phyloP scores from a whole-genome alignment of 2,797 vertebrate species.

The Meriones psammophilus region DNA sequence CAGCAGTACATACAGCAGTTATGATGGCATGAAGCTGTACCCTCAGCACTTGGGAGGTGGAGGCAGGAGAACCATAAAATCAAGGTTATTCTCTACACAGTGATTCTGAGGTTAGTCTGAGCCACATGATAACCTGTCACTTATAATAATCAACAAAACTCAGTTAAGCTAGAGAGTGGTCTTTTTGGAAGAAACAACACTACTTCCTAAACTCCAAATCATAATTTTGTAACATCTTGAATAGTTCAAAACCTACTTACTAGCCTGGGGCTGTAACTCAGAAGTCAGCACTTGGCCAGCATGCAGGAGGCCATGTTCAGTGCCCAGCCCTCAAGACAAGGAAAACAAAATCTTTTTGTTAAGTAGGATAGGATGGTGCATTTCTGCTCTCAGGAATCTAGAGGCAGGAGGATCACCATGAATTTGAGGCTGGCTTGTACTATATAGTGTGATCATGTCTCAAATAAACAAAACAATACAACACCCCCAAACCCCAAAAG shows the following conservation, averaged over 20 bases:
- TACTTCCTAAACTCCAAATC: neutral
- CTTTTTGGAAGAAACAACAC: neutral
- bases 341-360: neutral
- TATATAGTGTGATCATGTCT: neutral
- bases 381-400: neutral
- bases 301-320: neutral
- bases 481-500: neutral
- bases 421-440: neutral
- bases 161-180: neutral
- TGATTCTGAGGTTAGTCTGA: neutral
- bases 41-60: neutral
- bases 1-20: neutral
- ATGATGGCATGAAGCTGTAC: neutral
- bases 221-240: slow-evolving; percentile 18
- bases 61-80: neutral
- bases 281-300: neutral
- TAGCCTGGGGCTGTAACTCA: neutral
- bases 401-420: neutral
- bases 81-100: neutral
- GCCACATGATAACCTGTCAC: neutral
- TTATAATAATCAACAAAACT: neutral
- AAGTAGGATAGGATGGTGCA: neutral
- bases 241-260: neutral
- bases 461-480: neutral
- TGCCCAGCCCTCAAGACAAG: neutral